phyloP scores from a whole-genome alignment of 2,888 invertebrate genomes.

The Athalia rosae region DNA sequence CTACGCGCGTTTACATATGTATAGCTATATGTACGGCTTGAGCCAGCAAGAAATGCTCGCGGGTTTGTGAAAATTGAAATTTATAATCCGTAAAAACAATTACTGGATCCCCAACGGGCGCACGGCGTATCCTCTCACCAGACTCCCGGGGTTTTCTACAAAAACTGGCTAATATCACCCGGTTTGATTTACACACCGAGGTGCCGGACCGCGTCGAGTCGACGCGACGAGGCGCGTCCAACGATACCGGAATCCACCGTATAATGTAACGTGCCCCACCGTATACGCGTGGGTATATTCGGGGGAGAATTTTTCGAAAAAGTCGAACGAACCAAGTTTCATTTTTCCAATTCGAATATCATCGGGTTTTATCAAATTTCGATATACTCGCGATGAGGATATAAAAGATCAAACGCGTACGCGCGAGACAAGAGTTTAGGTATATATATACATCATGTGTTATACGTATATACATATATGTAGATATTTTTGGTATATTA shows the following conservation, averaged over 20 bases:
- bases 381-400: constrained; percentile 66
- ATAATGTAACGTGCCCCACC: constrained; percentile 43
- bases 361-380: not conserved
- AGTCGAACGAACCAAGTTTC: too few relatives aligned
- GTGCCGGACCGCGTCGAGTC: constrained; percentile 49
- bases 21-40: too few relatives aligned
- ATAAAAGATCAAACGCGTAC: constrained; percentile 69
- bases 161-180: constrained; percentile 70
- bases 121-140: constrained; percentile 23
- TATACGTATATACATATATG: not conserved
- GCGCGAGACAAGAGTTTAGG: constrained; percentile 60
- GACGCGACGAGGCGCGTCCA: constrained; percentile 51
- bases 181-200: constrained; percentile 66
- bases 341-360: too few relatives aligned
- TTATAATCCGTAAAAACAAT: constrained; percentile 73
- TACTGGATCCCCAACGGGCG: constrained; percentile 57
- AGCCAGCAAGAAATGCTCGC: constrained; percentile 18
- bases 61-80: constrained; percentile 60
- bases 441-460: too few relatives aligned
- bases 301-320: too few relatives aligned
- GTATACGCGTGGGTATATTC: too few relatives aligned
- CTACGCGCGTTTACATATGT: too few relatives aligned
- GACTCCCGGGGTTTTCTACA: constrained; percentile 47
- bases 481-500: not conserved
- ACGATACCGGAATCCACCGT: constrained; percentile 41